These are phyloP conservation scores for Bhutanitis thaidina DNA, from an alignment of 2,888 invertebrate genomes.

Conservation along the genomic window DNA sequence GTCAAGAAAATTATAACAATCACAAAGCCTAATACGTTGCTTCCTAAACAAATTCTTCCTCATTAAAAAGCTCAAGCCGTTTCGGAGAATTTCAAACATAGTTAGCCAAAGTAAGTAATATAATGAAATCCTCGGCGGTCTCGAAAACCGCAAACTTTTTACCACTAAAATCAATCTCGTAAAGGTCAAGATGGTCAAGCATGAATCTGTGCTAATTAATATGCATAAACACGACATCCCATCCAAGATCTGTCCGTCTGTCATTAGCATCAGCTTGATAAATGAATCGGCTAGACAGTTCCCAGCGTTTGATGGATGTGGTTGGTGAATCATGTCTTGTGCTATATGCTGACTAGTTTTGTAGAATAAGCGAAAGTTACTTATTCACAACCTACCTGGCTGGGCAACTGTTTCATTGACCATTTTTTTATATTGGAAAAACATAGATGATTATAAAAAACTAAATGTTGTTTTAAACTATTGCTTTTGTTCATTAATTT, in stretches of 20 bases:
- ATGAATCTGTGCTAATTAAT: conserved; percentile 24
- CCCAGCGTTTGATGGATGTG: conserved; percentile 17
- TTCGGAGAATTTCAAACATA: too few species aligned
- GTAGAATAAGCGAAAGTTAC: not conserved
- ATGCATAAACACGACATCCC: conserved; percentile 17
- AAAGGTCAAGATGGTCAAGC: conserved; percentile 30
- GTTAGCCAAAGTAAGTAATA: not conserved
- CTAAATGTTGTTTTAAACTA: too few species aligned
- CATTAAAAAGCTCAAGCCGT: too few species aligned
- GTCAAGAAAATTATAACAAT: too few species aligned
- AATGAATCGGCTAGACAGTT: conserved; percentile 19
- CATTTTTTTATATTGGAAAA: too few species aligned
- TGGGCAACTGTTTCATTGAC: too few species aligned
- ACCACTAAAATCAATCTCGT: conserved; percentile 11
- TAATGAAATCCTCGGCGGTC: not conserved
- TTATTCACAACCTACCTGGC: not conserved
- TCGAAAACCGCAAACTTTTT: conserved; percentile 1
- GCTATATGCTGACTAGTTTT: not conserved
- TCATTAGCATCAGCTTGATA: conserved; percentile 22
- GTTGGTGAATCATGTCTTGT: conserved; percentile 10
- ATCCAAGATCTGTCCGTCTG: conserved; percentile 19
- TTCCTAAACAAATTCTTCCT: too few species aligned
- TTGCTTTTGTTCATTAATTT: too few species aligned
- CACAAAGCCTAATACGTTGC: too few species aligned
- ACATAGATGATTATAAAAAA: too few species aligned